phyloP scores from a whole-genome alignment of 2,113 vertebrate species.

The Vireo altiloquus region DNA sequence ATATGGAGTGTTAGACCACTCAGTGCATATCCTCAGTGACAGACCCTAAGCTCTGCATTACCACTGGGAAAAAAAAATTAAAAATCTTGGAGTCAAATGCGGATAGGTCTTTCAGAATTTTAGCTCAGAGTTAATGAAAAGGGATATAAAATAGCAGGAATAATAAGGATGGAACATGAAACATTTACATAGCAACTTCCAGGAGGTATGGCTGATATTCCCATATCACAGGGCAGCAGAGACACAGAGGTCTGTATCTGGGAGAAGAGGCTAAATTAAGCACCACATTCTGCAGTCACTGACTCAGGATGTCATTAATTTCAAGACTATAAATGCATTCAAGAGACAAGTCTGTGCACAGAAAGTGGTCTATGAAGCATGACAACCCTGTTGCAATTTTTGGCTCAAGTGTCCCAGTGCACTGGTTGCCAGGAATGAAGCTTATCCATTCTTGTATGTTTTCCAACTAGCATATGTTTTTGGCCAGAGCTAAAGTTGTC shows the following conservation, averaged over 20 bases:
- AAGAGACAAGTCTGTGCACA: neutral
- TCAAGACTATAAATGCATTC: neutral
- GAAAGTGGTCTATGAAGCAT: neutral
- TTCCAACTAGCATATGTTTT: neutral
- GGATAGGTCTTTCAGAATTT: neutral
- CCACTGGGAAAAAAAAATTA: neutral
- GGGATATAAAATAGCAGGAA: neutral
- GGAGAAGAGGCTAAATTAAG: neutral
- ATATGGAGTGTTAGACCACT: neutral
- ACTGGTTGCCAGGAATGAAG: neutral
- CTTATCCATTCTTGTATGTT: neutral
- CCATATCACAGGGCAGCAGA: neutral
- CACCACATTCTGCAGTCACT: neutral
- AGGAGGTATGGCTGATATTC: neutral
- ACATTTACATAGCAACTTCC: neutral
- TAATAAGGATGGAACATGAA: neutral
- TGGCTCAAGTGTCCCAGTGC: neutral
- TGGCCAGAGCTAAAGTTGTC: neutral
- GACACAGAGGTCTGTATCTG: neutral
- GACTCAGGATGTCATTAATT: neutral
- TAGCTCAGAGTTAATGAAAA: neutral
- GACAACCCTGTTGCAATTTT: neutral
- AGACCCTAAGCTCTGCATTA: neutral
- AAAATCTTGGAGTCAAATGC: neutral
- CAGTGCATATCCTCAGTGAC: fast-evolving